Evolutionary conservation across 2,797 vertebrate genomes (phyloP).

Genomic region (Stomatorhinus walkeri): DNA sequence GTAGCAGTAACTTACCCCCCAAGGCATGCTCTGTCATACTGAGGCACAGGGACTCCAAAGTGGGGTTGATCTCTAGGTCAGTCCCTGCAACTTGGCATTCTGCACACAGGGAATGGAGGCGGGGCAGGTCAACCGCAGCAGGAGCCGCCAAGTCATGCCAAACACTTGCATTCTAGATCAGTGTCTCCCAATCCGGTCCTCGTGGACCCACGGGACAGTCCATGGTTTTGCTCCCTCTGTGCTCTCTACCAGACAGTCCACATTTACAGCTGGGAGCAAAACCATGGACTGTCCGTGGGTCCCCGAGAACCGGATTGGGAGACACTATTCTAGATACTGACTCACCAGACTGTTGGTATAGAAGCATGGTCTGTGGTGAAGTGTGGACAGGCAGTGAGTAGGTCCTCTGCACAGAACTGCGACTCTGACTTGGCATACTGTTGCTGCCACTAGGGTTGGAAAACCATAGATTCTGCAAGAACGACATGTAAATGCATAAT

Average conservation of each 20-base stretch:
- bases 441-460: slow-evolving; percentile 90
- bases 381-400: slow-evolving; percentile 91
- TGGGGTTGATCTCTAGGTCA: slow-evolving; percentile 93
- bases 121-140: background rate
- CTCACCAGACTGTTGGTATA: slow-evolving; percentile 88
- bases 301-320: background rate
- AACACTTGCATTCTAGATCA: background rate
- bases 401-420: slow-evolving; percentile 88
- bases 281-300: background rate
- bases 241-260: background rate
- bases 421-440: slow-evolving; percentile 90
- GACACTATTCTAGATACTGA: background rate
- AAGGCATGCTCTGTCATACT: slow-evolving; percentile 98
- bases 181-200: background rate
- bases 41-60: slow-evolving; percentile 95
- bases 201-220: background rate
- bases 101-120: slow-evolving; percentile 39
- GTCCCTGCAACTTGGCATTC: slow-evolving; percentile 87
- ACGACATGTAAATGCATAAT: background rate
- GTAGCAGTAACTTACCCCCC: slow-evolving; percentile 70
- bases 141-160: background rate
- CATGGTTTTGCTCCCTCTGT: background rate
- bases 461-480: slow-evolving; percentile 80
- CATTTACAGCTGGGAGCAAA: background rate
- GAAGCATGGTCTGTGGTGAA: slow-evolving; percentile 87